phyloP scores from a whole-genome alignment of 2,113 vertebrate species.

The Plestiodon gilberti region DNA sequence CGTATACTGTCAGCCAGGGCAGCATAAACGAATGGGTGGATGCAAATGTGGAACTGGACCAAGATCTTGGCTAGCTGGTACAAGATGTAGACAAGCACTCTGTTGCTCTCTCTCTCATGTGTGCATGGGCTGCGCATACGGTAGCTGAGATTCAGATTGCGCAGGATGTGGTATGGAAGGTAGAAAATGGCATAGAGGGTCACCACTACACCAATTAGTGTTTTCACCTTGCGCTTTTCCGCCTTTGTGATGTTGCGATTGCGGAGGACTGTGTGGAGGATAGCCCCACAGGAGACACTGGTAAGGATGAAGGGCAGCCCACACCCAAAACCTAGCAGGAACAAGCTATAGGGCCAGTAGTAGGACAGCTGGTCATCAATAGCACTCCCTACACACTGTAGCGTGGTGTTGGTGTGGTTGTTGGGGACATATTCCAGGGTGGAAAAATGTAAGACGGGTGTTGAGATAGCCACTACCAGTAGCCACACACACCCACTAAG shows the following conservation, averaged over 20 bases:
- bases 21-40: conserved; percentile 85
- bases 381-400: conserved; percentile 58
- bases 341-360: conserved; percentile 70
- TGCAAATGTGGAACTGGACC: conserved; percentile 82
- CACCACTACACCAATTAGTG: conserved; percentile 74
- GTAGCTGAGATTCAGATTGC: conserved; percentile 60
- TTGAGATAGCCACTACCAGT: conserved; percentile 66
- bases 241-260: conserved; percentile 62
- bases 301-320: conserved; percentile 80
- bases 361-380: fast-evolving
- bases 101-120: fast-evolving
- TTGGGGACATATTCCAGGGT: fast-evolving
- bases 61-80: conserved; percentile 79
- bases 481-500: conserved; percentile 72
- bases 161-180: conserved; percentile 80
- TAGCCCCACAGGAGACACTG: conserved; percentile 71
- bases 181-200: conserved; percentile 81
- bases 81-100: fast-evolving
- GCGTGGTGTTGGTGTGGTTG: fast-evolving
- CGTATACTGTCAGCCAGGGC: conserved; percentile 75
- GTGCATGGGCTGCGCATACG: fast-evolving
- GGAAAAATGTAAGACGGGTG: conserved; percentile 75
- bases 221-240: conserved; percentile 77
- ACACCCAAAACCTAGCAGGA: conserved; percentile 73
- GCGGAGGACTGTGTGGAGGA: conserved; percentile 69